Conservation (phyloP, 2,113 vertebrate species). For the Melanerpes formicivorus region DNA sequence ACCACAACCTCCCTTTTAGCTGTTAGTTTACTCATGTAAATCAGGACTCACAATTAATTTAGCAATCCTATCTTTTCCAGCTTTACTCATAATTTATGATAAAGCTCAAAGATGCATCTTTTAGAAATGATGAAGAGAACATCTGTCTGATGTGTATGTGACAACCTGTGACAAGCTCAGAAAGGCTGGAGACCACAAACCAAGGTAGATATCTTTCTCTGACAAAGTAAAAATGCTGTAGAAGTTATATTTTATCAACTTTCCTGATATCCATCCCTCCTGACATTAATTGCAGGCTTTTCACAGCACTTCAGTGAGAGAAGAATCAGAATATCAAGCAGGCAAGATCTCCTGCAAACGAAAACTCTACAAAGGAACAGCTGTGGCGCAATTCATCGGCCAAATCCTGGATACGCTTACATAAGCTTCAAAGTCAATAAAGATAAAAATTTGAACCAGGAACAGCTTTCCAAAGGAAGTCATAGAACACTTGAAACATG, state of each 20-base stretch:
- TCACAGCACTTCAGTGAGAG: neutral
- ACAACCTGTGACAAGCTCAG: neutral
- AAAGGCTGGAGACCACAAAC: neutral
- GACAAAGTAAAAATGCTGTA: neutral
- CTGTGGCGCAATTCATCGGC: neutral
- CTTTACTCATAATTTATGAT: neutral
- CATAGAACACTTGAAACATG: neutral
- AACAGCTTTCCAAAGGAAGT: neutral
- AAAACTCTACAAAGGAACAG: neutral
- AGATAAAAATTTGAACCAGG: neutral
- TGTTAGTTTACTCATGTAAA: neutral
- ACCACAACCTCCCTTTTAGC: neutral
- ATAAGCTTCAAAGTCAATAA: neutral
- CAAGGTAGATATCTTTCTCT: neutral
- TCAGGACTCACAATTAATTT: neutral
- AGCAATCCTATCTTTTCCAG: neutral
- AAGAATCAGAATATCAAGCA: slow-evolving; percentile 12
- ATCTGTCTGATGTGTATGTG: neutral
- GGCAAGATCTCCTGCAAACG: neutral
- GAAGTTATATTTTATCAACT: neutral
- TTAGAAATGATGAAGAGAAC: neutral
- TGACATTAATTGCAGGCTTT: neutral
- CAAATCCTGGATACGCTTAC: neutral
- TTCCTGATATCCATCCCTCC: neutral
- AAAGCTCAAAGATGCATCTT: neutral